Conservation (phyloP, 2,113 vertebrate species). For the Tetraodon nigroviridis region DNA sequence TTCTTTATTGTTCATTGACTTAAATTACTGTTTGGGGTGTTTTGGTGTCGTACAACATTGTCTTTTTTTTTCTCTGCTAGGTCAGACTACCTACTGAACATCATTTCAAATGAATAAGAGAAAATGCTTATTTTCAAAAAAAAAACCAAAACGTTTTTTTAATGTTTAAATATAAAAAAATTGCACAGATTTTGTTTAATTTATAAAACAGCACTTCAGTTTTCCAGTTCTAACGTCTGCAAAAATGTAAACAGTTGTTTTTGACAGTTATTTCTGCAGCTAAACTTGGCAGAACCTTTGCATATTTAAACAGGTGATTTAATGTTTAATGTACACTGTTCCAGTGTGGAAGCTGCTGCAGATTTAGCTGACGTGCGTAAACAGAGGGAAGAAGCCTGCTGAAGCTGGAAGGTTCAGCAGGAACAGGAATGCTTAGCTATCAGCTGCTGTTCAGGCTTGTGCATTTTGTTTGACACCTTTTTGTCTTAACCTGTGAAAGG, state of each 20-base stretch:
- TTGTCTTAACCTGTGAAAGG: slow-evolving; percentile 83
- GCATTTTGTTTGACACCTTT: slow-evolving; percentile 72
- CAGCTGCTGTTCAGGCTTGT: slow-evolving; percentile 54
- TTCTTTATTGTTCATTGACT: slow-evolving; percentile 65
- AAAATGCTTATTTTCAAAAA: slow-evolving; percentile 53
- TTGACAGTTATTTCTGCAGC: slow-evolving; percentile 43
- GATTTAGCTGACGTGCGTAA: too few relatives aligned
- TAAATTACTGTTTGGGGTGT: slow-evolving; percentile 58
- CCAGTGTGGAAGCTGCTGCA: too few relatives aligned
- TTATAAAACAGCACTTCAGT: slow-evolving; percentile 44
- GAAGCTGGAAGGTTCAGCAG: too few relatives aligned
- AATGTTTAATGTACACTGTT: neutral
- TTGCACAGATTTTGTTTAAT: slow-evolving; percentile 62
- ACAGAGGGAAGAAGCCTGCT: too few relatives aligned
- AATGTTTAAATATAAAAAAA: slow-evolving; percentile 62
- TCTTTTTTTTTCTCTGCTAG: slow-evolving; percentile 31
- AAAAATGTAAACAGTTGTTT: slow-evolving; percentile 47
- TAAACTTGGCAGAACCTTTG: slow-evolving; percentile 23
- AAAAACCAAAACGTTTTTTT: slow-evolving; percentile 41
- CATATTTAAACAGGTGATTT: slow-evolving; percentile 5
- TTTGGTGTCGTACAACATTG: slow-evolving; percentile 56
- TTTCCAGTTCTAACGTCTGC: slow-evolving; percentile 44
- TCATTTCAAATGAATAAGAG: slow-evolving; percentile 54
- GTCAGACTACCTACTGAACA: slow-evolving; percentile 49
- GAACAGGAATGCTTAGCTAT: too few relatives aligned